Conservation (phyloP, 2,888 invertebrate species). For the Epistrophe grossulariae region DNA sequence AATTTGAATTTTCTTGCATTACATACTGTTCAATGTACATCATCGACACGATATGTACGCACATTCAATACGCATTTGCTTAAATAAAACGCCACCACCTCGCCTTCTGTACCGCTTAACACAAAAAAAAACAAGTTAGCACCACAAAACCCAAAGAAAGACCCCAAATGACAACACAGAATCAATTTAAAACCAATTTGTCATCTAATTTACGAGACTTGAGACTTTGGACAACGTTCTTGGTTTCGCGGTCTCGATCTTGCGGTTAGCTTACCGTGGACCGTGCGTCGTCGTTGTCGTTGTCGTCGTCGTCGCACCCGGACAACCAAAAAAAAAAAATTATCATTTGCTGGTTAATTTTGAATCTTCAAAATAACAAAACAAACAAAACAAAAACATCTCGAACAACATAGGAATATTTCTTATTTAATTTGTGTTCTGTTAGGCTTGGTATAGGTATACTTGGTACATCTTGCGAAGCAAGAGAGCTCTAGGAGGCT, state of each 20-base stretch:
- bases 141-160: constrained; percentile 58
- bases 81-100: constrained; percentile 57
- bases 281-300: constrained; percentile 8
- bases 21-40: constrained; percentile 34
- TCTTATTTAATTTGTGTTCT: constrained; percentile 73
- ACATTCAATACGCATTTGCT: constrained; percentile 71
- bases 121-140: constrained; percentile 1
- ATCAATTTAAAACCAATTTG: constrained; percentile 79
- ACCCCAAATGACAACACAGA: constrained; percentile 76
- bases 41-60: constrained; percentile 16
- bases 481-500: constrained; percentile 16
- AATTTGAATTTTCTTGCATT: constrained; percentile 2
- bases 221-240: constrained; percentile 72
- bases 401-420: constrained; percentile 72
- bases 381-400: constrained; percentile 58
- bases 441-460: constrained; percentile 44
- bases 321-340: constrained; percentile 35
- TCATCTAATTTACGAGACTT: constrained; percentile 78
- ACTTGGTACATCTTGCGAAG: not conserved
- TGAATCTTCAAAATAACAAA: constrained; percentile 58
- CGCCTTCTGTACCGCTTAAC: constrained; percentile 42
- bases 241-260: not conserved
- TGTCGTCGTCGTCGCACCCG: constrained; percentile 7
- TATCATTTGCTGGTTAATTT: constrained; percentile 61
- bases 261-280: not conserved